These are phyloP conservation scores for Coleophora flavipennella DNA, from an alignment of 2,888 invertebrate species.

Conservation along the genomic window DNA sequence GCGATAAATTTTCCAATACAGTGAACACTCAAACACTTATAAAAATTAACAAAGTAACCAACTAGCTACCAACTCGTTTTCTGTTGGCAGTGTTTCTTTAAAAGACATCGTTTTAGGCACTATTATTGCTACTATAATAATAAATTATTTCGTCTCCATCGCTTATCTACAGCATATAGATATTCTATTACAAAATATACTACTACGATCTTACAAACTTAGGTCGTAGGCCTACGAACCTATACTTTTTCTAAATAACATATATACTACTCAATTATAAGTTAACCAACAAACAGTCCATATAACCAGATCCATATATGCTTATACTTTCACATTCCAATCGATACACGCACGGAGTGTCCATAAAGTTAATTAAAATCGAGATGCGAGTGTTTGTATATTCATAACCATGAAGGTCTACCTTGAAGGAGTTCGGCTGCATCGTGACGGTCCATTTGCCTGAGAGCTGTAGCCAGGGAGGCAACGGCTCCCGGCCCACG, in stretches of 20 bases:
- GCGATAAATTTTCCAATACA: conserved; percentile 30
- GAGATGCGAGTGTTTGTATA: conserved; percentile 19
- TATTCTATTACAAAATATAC: conserved; percentile 65
- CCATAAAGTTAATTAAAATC: conserved; percentile 20
- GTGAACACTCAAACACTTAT: conserved; percentile 61
- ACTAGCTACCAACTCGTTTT: conserved; percentile 33
- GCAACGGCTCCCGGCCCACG: conserved; percentile 86
- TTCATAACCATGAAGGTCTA: conserved; percentile 67
- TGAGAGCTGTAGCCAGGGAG: conserved; percentile 73
- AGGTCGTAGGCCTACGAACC: conserved; percentile 50
- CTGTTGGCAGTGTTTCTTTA: conserved; percentile 52
- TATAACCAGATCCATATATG: conserved; percentile 18
- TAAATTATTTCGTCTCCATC: conserved; percentile 44
- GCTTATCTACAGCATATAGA: conserved; percentile 63
- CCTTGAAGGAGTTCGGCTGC: conserved; percentile 58
- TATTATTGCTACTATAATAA: conserved; percentile 71
- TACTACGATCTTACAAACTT: conserved; percentile 60
- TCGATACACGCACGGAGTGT: conserved; percentile 3
- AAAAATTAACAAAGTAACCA: conserved; percentile 61
- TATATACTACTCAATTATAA: conserved; percentile 48
- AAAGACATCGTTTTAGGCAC: conserved; percentile 68
- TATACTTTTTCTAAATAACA: conserved; percentile 60
- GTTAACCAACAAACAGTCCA: conserved; percentile 40
- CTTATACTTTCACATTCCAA: conserved; percentile 20
- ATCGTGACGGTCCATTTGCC: conserved; percentile 60